These are phyloP conservation scores for Platyscapa corneri DNA, from an alignment of 1,140 invertebrate species.

Conservation along the genomic window DNA sequence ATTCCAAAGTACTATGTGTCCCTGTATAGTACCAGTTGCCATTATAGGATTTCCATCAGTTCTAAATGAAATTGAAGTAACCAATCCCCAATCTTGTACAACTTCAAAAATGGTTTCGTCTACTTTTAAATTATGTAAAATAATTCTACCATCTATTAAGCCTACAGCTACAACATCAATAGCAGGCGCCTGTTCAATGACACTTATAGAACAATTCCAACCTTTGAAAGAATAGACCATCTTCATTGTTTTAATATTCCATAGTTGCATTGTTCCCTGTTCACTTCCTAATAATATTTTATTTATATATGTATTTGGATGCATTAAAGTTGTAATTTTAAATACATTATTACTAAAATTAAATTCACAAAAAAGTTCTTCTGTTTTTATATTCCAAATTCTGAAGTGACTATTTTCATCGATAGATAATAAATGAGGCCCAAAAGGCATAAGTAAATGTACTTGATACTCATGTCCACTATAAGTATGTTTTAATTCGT, in stretches of 20 bases:
- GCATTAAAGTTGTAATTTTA: constrained; percentile 85
- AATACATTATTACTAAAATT: constrained; percentile 78
- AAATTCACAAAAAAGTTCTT: constrained; percentile 79
- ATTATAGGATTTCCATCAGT: constrained; percentile 91
- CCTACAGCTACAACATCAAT: constrained; percentile 93
- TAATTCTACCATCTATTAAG: constrained; percentile 86
- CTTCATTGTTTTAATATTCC: constrained; percentile 90
- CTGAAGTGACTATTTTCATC: constrained; percentile 86
- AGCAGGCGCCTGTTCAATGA: constrained; percentile 89
- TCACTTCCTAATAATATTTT: constrained; percentile 94
- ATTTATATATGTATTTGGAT: constrained; percentile 95
- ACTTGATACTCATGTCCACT: constrained; percentile 85
- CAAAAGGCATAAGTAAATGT: constrained; percentile 90
- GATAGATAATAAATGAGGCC: constrained; percentile 87
- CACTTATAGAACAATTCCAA: constrained; percentile 82
- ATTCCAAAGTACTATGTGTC: constrained; percentile 95
- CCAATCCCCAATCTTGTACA: constrained; percentile 93
- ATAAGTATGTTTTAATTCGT: constrained; percentile 89
- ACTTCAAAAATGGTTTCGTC: constrained; percentile 92
- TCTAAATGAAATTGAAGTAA: constrained; percentile 89
- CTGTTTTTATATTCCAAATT: constrained; percentile 90
- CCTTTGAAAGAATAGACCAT: constrained; percentile 88
- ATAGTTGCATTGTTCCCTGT: constrained; percentile 91
- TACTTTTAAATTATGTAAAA: constrained; percentile 91
- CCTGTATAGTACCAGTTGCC: constrained; percentile 85